Conservation (phyloP, 2,113 vertebrate species). For the Cercocebus atys region DNA sequence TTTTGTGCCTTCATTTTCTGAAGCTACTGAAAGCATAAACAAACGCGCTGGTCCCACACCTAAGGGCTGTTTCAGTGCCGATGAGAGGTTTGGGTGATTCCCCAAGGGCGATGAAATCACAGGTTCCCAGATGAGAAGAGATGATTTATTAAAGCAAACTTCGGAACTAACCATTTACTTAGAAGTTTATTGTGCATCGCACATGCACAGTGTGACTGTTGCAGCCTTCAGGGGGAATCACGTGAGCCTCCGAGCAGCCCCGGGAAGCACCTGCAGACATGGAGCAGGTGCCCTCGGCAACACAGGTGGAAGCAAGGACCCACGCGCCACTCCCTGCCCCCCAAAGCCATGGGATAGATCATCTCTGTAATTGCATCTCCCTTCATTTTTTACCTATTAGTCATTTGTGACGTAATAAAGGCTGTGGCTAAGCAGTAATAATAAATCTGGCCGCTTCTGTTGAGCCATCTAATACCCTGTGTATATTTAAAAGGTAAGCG, state of each 20-base stretch:
- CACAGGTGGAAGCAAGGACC: background rate
- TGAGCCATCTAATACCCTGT: slow-evolving; percentile 76
- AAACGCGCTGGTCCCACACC: rapidly evolving
- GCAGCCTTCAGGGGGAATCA: rapidly evolving
- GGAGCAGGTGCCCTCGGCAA: background rate
- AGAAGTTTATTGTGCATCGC: rapidly evolving
- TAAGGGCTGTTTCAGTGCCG: background rate
- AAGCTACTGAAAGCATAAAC: background rate
- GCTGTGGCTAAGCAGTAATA: slow-evolving; percentile 77
- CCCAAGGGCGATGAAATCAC: background rate
- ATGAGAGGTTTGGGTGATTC: background rate
- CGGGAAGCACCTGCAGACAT: rapidly evolving
- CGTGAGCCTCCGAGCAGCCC: rapidly evolving
- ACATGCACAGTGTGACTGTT: rapidly evolving
- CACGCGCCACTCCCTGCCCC: background rate
- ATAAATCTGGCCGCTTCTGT: slow-evolving; percentile 83
- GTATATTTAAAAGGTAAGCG: slow-evolving; percentile 85
- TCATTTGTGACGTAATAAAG: slow-evolving; percentile 83
- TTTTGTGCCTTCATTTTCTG: background rate
- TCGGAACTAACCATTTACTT: rapidly evolving
- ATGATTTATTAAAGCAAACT: background rate
- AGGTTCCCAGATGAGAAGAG: background rate
- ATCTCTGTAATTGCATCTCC: slow-evolving; percentile 68
- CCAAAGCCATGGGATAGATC: rapidly evolving
- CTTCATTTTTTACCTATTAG: slow-evolving; percentile 70